Conservation (phyloP, 1,140 invertebrate genomes). For the Drosophila neocordata region DNA sequence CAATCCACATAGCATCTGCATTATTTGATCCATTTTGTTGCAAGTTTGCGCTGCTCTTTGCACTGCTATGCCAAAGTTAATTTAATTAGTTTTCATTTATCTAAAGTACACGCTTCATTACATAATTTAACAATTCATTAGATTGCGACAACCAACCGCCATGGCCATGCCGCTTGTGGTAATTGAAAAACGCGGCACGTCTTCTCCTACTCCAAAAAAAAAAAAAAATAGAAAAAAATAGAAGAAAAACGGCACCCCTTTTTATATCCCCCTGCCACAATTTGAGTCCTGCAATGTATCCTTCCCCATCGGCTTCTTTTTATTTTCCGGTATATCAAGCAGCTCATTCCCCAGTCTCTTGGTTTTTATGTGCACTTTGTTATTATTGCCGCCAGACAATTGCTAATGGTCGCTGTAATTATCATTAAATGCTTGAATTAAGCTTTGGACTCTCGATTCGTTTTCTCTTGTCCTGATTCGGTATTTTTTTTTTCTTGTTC, state of each 20-base stretch:
- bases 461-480: slow-evolving; percentile 29
- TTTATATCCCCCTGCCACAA: neutral
- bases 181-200: slow-evolving; percentile 71
- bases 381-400: slow-evolving; percentile 72
- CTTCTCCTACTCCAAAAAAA: neutral
- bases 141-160: slow-evolving; percentile 51
- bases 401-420: slow-evolving; percentile 73
- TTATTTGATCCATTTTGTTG: slow-evolving; percentile 1
- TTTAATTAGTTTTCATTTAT: slow-evolving; percentile 76
- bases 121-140: slow-evolving; percentile 75
- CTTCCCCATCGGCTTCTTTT: neutral
- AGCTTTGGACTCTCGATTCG: slow-evolving; percentile 30
- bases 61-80: slow-evolving; percentile 47
- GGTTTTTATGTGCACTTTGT: slow-evolving; percentile 58
- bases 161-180: slow-evolving; percentile 37
- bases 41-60: slow-evolving; percentile 49
- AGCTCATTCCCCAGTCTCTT: slow-evolving; percentile 34
- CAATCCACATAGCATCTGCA: neutral
- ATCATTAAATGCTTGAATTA: slow-evolving; percentile 66
- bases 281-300: neutral
- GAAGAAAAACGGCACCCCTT: slow-evolving; percentile 26
- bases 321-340: slow-evolving; percentile 12
- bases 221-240: neutral
- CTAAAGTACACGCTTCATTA: slow-evolving; percentile 74
- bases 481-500: slow-evolving; percentile 16